Conservation (phyloP, 2,888 invertebrate genomes). For the Nesidiocoris tenuis region DNA sequence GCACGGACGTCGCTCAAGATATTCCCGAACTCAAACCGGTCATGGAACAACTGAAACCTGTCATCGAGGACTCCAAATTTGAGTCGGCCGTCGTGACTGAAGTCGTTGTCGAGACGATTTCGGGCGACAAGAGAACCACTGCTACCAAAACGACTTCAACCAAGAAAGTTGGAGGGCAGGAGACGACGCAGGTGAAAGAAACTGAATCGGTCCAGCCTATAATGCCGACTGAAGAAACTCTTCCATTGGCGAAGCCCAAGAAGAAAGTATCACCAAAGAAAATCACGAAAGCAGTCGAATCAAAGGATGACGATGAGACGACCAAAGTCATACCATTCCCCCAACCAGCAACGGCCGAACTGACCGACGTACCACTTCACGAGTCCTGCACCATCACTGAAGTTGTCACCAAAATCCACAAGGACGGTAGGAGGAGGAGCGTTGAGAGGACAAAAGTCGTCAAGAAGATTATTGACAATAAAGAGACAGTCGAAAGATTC, state of each 20-base stretch:
- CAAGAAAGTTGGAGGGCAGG: conserved; percentile 49
- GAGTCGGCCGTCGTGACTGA: conserved; percentile 55
- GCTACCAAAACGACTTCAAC: conserved; percentile 45
- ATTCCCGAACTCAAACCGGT: conserved; percentile 48
- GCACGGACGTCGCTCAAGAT: conserved; percentile 52
- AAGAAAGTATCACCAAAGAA: neutral
- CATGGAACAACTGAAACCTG: conserved; percentile 52
- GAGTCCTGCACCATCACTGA: conserved; percentile 54
- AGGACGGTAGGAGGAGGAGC: conserved; percentile 56
- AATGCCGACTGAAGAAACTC: neutral
- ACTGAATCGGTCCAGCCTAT: neutral
- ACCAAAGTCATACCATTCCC: neutral
- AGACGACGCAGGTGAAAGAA: conserved; percentile 48
- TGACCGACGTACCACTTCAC: conserved; percentile 53
- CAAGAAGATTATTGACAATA: conserved; percentile 51
- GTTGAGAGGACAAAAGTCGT: conserved; percentile 55
- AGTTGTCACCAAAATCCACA: conserved; percentile 49
- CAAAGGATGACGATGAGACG: neutral
- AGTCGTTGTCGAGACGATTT: conserved; percentile 51
- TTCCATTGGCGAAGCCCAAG: neutral
- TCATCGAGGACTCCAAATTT: conserved; percentile 53
- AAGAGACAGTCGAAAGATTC: conserved; percentile 35
- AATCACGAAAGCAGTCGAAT: neutral
- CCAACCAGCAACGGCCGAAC: neutral
- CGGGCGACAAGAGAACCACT: conserved; percentile 43